phyloP scores from a whole-genome alignment of 2,113 vertebrate genomes.

The Mormoops blainvillei region DNA sequence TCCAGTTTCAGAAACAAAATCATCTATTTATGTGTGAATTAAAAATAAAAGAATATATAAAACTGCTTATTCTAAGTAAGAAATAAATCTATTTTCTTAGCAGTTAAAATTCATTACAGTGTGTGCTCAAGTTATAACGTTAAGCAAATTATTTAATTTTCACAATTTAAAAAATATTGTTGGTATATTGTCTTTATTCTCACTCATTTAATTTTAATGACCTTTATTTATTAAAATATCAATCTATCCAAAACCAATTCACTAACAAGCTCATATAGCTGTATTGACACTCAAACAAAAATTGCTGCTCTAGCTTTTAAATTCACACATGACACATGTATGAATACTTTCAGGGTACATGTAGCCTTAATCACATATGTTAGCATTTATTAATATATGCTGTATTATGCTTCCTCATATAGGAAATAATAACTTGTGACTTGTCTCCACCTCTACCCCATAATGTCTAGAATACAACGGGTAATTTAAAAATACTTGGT shows the following conservation, averaged over 20 bases:
- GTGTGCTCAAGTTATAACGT: not conserved
- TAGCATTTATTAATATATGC: not conserved
- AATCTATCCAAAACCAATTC: not conserved
- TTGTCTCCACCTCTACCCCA: not conserved
- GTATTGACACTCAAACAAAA: not conserved
- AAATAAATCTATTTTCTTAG: conserved; percentile 20
- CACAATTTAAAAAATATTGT: not conserved
- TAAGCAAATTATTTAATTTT: not conserved
- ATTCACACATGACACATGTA: not conserved
- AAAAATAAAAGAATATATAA: conserved; percentile 13
- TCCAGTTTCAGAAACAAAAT: conserved; percentile 84
- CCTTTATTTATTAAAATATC: not conserved
- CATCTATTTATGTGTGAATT: conserved; percentile 76
- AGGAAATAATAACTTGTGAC: not conserved
- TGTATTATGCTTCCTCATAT: not conserved
- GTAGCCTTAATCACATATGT: not conserved
- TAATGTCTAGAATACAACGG: not conserved
- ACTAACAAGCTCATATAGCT: not conserved
- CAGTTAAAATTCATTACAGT: not conserved
- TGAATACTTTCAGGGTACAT: not conserved
- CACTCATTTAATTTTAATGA: not conserved
- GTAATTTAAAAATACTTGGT: not conserved
- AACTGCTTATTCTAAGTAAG: not conserved
- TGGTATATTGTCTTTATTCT: not conserved
- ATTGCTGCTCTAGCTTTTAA: not conserved